A percentile compares a stretch with the other conserved stretches of the same genome.
Conservation (phyloP, 2,113 vertebrate genomes). For the Sylvietta virens region DNA sequence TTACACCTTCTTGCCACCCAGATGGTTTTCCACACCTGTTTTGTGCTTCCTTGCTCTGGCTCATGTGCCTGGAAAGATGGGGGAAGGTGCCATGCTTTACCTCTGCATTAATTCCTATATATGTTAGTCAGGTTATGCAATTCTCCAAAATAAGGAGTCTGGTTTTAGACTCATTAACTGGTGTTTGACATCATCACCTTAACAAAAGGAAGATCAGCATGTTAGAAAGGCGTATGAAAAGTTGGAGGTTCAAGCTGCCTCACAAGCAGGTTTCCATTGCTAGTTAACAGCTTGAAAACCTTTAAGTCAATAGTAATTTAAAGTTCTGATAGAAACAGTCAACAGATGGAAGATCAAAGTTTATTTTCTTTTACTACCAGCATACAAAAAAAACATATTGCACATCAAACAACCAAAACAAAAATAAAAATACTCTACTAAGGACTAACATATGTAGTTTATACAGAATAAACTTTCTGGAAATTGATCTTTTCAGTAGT, state of each 20-base stretch:
- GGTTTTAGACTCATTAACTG: neutral
- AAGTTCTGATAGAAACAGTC: slow-evolving; percentile 73
- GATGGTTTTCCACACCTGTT: neutral
- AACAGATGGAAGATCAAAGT: slow-evolving; percentile 96
- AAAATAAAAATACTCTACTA: slow-evolving; percentile 84
- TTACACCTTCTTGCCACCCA: neutral
- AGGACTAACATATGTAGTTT: slow-evolving; percentile 86
- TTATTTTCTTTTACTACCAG: slow-evolving; percentile 99
- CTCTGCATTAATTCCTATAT: neutral
- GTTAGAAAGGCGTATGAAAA: neutral
- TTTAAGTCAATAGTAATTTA: neutral
- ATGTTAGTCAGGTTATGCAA: neutral
- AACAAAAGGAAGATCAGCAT: neutral
- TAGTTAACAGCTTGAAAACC: neutral
- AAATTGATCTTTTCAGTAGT: slow-evolving; percentile 98
- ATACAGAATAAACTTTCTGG: slow-evolving; percentile 89
- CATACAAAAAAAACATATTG: slow-evolving; percentile 99
- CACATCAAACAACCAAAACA: slow-evolving; percentile 99
- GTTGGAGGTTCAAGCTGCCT: neutral
- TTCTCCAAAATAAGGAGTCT: neutral
- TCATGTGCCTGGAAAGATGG: neutral
- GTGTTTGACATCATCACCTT: neutral
- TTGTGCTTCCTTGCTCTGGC: neutral
- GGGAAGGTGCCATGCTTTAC: neutral
- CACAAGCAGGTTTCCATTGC: neutral